Evolutionary conservation across 1,140 invertebrate genomes (phyloP).

Genomic region (Heliconius nattereri): DNA sequence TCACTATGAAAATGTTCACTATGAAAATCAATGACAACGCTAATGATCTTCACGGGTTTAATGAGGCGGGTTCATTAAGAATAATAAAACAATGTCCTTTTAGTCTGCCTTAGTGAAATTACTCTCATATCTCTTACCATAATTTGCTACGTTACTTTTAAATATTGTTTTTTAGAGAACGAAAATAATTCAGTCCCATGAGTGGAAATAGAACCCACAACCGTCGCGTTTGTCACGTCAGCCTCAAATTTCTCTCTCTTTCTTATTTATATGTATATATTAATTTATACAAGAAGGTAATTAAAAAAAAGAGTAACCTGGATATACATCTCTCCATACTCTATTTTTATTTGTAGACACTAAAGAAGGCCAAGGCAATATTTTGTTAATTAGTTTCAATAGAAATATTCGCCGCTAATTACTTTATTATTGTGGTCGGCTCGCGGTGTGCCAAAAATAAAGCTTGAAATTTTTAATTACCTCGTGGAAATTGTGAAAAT

Average conservation of each 20-base stretch:
- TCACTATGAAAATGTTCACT: not conserved
- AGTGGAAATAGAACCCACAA: no score
- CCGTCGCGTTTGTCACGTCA: no score
- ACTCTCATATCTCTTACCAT: not conserved
- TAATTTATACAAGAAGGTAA: no score
- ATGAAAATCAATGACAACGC: not conserved
- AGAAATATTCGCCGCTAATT: not conserved
- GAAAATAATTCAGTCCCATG: no score
- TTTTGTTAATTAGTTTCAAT: slow-evolving; percentile 7
- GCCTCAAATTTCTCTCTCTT: no score
- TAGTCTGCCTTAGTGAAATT: not conserved
- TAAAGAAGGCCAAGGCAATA: not conserved
- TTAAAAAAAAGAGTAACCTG: no score
- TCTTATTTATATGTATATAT: no score
- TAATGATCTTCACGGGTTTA: not conserved
- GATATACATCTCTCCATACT: no score
- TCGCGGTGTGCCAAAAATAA: not conserved
- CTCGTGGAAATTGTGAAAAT: not conserved
- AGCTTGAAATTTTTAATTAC: not conserved
- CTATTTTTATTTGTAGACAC: no score
- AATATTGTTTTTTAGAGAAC: no score
- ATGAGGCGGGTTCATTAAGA: not conserved
- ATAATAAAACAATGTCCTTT: not conserved
- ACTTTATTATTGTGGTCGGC: not conserved
- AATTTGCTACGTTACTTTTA: no score